These are phyloP conservation scores for Arctopsyche grandis DNA, from an alignment of 1,140 invertebrate species.

Conservation along the genomic window DNA sequence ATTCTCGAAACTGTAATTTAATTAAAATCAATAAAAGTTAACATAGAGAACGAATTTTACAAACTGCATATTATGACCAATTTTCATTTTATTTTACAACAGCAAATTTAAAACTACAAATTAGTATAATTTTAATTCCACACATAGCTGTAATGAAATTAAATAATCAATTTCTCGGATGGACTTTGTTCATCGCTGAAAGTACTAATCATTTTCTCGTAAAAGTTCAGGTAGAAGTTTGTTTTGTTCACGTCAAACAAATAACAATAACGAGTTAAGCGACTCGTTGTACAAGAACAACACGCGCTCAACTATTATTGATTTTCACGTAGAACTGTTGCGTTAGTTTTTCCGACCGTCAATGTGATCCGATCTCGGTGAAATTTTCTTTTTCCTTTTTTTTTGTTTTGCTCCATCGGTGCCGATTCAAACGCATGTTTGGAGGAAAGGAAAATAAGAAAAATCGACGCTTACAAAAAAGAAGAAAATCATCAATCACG, in stretches of 20 bases:
- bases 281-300: background rate
- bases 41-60: too few species aligned
- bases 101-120: too few species aligned
- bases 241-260: background rate
- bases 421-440: too few species aligned
- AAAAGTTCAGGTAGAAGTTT: background rate
- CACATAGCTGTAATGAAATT: too few species aligned
- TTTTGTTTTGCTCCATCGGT: background rate
- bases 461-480: background rate
- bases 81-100: too few species aligned
- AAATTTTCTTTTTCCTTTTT: background rate
- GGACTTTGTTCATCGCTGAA: too few species aligned
- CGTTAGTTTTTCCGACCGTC: background rate
- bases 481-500: background rate
- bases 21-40: slow-evolving; percentile 1
- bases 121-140: too few species aligned
- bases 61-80: too few species aligned
- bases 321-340: slow-evolving; percentile 8
- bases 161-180: too few species aligned
- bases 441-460: background rate
- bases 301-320: slow-evolving; percentile 5
- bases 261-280: slow-evolving; percentile 17
- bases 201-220: background rate
- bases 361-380: background rate
- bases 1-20: background rate